A percentile compares a stretch with the other conserved stretches of the same genome.
These are phyloP conservation scores for Caprella mutica DNA, from an alignment of 2,888 invertebrate species.

Conservation along the genomic window DNA sequence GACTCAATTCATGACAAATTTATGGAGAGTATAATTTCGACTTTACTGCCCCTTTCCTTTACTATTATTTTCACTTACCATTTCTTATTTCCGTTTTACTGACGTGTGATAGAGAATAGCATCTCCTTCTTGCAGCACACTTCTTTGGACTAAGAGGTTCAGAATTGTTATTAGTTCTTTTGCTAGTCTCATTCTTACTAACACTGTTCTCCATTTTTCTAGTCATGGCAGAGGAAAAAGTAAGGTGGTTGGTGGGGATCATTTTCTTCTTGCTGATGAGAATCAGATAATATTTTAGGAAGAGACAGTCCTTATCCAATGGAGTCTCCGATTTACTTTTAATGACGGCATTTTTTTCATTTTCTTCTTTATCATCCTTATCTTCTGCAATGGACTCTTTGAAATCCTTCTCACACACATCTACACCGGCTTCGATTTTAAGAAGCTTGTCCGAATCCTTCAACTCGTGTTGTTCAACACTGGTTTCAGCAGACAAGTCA, in stretches of 20 bases:
- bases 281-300: conserved; percentile 51
- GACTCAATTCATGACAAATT: too few relatives aligned
- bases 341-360: conserved; percentile 5
- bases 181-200: neutral
- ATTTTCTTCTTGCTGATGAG: conserved; percentile 48
- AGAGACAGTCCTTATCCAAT: conserved; percentile 37
- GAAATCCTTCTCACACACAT: conserved; percentile 10
- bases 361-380: neutral
- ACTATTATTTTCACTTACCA: too few relatives aligned
- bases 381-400: neutral
- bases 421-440: too few relatives aligned
- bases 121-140: too few relatives aligned
- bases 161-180: neutral
- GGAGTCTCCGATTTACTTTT: too few relatives aligned
- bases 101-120: too few relatives aligned
- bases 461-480: conserved; percentile 4
- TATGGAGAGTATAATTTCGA: too few relatives aligned
- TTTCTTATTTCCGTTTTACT: too few relatives aligned
- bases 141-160: neutral
- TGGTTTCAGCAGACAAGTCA: too few relatives aligned
- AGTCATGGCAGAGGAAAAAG: neutral
- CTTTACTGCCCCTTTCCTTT: too few relatives aligned
- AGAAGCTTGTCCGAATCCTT: conserved; percentile 22
- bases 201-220: neutral
- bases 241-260: neutral